Percentiles rank a stretch among this genome's conserved stretches.
phyloP scores from a whole-genome alignment of 1,140 invertebrate species.

The Trichoplusia ni region DNA sequence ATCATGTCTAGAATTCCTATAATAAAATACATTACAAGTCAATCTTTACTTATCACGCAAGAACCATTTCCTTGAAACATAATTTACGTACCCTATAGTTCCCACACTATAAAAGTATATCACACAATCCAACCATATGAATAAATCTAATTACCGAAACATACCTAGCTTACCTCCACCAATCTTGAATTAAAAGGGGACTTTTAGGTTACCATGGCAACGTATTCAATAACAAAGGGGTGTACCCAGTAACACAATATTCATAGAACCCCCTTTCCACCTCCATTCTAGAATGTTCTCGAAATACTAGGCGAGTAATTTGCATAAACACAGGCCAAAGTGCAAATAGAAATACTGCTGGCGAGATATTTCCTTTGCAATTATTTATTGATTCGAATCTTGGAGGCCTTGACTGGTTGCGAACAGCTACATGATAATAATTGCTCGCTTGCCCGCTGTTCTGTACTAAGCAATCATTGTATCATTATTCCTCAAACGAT shows the following conservation, averaged over 20 bases:
- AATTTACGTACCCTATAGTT: background rate
- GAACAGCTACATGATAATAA: background rate
- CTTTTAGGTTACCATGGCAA: constrained; percentile 45
- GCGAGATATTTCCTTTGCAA: background rate
- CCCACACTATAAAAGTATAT: background rate
- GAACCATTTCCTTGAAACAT: background rate
- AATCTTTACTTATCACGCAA: too few species aligned
- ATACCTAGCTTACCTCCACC: background rate
- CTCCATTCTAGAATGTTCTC: constrained; percentile 8
- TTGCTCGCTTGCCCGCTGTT: background rate
- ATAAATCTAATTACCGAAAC: constrained; percentile 16
- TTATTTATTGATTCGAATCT: constrained; percentile 3
- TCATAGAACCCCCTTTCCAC: background rate
- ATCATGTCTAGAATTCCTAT: too few species aligned
- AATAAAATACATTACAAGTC: too few species aligned
- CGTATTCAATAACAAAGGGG: constrained; percentile 54
- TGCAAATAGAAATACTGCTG: background rate
- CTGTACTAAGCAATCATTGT: background rate
- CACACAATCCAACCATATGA: background rate
- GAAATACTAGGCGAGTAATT: constrained; percentile 26
- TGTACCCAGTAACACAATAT: constrained; percentile 29
- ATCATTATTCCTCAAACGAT: background rate
- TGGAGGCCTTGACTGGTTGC: background rate
- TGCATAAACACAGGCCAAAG: constrained; percentile 5
- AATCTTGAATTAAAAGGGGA: constrained; percentile 39